phyloP scores from a whole-genome alignment of 1,140 invertebrate species.

The Drosophila arizonae region DNA sequence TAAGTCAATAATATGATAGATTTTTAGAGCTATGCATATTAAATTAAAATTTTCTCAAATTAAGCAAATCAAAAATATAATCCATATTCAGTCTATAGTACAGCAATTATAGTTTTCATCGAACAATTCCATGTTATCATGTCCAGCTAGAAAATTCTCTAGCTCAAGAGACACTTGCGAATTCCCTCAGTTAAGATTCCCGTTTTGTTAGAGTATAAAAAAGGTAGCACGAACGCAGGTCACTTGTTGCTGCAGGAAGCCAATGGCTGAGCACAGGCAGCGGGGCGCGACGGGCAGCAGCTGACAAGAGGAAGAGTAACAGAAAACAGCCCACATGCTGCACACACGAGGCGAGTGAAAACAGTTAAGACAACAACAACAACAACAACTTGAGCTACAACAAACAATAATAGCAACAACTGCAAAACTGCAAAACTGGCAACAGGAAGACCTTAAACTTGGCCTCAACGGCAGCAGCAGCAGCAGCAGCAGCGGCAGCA shows the following conservation, averaged over 20 bases:
- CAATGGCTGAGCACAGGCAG: conserved; percentile 18
- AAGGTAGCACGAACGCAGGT: conserved; percentile 63
- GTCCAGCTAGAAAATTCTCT: too few species aligned
- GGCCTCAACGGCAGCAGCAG: conserved; percentile 60
- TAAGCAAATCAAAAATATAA: too few species aligned
- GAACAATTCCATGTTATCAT: too few species aligned
- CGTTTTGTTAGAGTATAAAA: conserved; percentile 45
- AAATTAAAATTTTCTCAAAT: too few species aligned
- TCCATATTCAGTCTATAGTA: too few species aligned
- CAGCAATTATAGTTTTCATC: too few species aligned
- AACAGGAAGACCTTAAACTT: conserved; percentile 79
- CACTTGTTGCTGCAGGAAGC: conserved; percentile 68
- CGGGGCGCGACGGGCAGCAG: conserved; percentile 20
- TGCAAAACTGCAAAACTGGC: conserved; percentile 63
- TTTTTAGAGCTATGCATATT: too few species aligned
- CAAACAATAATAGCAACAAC: conserved; percentile 43
- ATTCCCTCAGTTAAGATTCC: conserved; percentile 4
- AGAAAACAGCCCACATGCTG: conserved; percentile 66
- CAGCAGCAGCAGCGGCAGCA: conserved; percentile 15
- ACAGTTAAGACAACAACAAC: conserved; percentile 75
- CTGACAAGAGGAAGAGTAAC: conserved; percentile 55
- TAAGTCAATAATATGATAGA: too few species aligned
- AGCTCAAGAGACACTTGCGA: too few species aligned
- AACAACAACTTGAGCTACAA: not conserved
- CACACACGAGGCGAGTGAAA: conserved; percentile 68